Conservation (phyloP, 2,113 vertebrate species). For the Climacteris rufus region DNA sequence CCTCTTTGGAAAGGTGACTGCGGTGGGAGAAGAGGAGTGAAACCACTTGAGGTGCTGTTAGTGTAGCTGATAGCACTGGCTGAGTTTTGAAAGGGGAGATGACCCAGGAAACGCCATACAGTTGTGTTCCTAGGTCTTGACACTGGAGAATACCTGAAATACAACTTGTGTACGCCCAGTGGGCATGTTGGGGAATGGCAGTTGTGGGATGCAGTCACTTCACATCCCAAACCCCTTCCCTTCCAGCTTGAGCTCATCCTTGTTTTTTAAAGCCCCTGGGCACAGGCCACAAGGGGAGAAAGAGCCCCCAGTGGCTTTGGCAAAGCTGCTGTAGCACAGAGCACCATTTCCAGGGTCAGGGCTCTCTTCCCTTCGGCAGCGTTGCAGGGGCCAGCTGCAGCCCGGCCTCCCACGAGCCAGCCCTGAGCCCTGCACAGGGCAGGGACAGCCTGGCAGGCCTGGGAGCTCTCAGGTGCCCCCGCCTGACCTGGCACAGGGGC, state of each 20-base stretch:
- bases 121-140: background rate
- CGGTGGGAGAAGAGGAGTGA: background rate
- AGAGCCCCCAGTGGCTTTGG: background rate
- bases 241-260: background rate
- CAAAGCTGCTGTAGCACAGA: background rate
- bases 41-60: background rate
- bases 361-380: background rate
- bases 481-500: background rate
- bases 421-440: too few relatives aligned
- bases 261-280: background rate
- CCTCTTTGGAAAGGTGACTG: background rate
- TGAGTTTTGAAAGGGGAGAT: background rate
- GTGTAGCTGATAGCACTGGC: background rate
- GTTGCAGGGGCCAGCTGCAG: rapidly evolving
- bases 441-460: too few relatives aligned
- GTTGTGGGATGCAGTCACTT: background rate
- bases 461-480: too few relatives aligned
- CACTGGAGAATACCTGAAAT: background rate
- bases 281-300: background rate
- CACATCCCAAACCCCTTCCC: background rate
- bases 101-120: background rate
- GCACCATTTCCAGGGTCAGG: too few relatives aligned
- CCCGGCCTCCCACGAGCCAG: rapidly evolving
- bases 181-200: too few relatives aligned
- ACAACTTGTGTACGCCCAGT: rapidly evolving